phyloP scores from a whole-genome alignment of 1,140 invertebrate genomes.

The Araneus ventricosus region DNA sequence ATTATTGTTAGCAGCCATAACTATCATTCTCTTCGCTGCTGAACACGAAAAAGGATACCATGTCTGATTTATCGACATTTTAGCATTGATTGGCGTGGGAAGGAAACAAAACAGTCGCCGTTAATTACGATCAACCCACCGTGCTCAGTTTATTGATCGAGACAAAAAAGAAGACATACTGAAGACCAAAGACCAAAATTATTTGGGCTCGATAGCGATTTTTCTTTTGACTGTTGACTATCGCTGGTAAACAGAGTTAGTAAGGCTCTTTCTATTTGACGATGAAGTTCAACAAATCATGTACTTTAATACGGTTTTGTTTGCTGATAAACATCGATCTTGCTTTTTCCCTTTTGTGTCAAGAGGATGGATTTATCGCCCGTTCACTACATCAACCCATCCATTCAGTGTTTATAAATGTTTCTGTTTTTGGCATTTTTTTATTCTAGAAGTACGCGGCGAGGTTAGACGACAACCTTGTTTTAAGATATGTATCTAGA shows the following conservation, averaged over 20 bases:
- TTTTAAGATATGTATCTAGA: too few relatives aligned
- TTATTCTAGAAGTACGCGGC: too few relatives aligned
- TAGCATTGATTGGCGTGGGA: background rate
- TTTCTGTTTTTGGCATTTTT: background rate
- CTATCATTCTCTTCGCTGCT: background rate
- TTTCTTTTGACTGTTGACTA: background rate
- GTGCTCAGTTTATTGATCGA: background rate
- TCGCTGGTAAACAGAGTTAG: background rate
- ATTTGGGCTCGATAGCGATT: background rate
- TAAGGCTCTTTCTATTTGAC: background rate
- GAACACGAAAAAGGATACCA: background rate
- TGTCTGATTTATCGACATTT: background rate
- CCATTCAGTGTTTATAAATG: background rate
- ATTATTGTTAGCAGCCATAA: too few relatives aligned
- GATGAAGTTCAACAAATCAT: slow-evolving; percentile 11
- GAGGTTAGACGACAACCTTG: too few relatives aligned
- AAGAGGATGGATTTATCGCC: background rate
- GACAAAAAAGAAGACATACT: background rate
- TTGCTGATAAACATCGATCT: slow-evolving; percentile 1
- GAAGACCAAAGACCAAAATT: background rate
- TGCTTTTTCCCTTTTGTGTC: background rate
- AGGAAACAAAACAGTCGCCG: background rate
- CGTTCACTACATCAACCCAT: background rate
- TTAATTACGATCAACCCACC: slow-evolving; percentile 7
- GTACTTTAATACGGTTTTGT: background rate